A percentile compares a stretch with the other conserved stretches of the same genome.
These are phyloP conservation scores for Pollenia angustigena DNA, from an alignment of 2,888 invertebrate genomes.

Conservation along the genomic window DNA sequence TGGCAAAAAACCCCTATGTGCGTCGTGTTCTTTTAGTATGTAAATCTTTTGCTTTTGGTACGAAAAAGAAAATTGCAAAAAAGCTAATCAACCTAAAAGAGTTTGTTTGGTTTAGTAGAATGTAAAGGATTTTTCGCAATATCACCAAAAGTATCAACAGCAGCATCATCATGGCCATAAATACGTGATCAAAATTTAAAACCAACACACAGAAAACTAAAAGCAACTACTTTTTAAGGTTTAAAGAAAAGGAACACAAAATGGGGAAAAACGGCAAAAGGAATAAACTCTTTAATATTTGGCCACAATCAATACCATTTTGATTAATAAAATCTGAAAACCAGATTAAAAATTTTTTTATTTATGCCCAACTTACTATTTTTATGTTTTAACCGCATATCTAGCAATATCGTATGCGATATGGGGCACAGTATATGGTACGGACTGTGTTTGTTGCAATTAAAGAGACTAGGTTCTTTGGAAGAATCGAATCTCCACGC, in stretches of 20 bases:
- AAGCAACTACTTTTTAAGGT: not conserved
- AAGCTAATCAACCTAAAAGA: constrained; percentile 27
- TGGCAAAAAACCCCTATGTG: too few species aligned
- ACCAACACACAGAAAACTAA: constrained; percentile 12
- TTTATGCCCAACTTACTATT: too few species aligned
- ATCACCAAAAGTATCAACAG: constrained; percentile 61
- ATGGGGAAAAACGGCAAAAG: not conserved
- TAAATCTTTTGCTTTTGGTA: constrained; percentile 33
- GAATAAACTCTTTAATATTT: not conserved
- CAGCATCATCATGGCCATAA: constrained; percentile 61
- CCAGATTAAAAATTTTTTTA: too few species aligned
- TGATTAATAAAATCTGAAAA: too few species aligned
- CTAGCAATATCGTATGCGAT: too few species aligned
- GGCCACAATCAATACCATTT: too few species aligned
- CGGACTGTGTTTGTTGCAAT: too few species aligned
- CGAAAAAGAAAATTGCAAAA: not conserved
- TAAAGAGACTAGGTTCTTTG: too few species aligned
- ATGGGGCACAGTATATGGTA: too few species aligned
- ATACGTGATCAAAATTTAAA: constrained; percentile 69
- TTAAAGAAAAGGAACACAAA: not conserved
- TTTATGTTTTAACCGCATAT: too few species aligned
- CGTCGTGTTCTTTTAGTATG: constrained; percentile 31
- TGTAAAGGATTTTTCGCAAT: constrained; percentile 64
- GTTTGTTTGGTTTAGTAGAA: constrained; percentile 58
- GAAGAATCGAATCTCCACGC: too few species aligned